Conservation (phyloP, 2,797 vertebrate genomes). For the Hippoglossus hippoglossus region DNA sequence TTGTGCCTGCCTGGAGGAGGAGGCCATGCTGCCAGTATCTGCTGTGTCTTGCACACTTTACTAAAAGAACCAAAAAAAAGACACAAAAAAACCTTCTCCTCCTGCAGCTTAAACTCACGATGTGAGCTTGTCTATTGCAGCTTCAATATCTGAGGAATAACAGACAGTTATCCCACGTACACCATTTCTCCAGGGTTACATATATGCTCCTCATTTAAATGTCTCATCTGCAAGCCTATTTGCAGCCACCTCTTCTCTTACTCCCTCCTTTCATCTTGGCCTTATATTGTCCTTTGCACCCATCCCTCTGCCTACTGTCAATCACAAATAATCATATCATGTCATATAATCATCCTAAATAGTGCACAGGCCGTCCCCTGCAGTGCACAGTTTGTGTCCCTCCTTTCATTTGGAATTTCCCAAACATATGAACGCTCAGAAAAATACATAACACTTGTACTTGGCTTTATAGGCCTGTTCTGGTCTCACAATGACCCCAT, state of each 20-base stretch:
- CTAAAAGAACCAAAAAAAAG: neutral
- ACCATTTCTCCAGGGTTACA: neutral
- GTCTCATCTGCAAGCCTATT: no score
- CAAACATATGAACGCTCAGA: slow-evolving; percentile 45
- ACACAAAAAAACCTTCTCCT: neutral
- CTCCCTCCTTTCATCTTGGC: neutral
- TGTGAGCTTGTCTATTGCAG: neutral
- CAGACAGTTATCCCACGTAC: neutral
- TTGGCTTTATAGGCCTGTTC: slow-evolving; percentile 29
- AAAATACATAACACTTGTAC: slow-evolving; percentile 46
- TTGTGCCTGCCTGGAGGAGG: slow-evolving; percentile 26
- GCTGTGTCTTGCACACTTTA: slow-evolving; percentile 9
- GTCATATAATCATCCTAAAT: slow-evolving; percentile 17
- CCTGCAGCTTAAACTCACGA: neutral
- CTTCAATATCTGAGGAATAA: neutral
- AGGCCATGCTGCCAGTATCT: slow-evolving; percentile 27
- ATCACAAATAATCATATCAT: slow-evolving; percentile 2
- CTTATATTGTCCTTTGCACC: neutral
- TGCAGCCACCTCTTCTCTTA: neutral
- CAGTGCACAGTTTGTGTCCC: slow-evolving; percentile 6
- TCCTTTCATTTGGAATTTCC: slow-evolving; percentile 41
- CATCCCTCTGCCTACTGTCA: neutral
- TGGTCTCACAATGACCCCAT: slow-evolving; percentile 55
- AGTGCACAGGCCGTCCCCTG: slow-evolving; percentile 3
- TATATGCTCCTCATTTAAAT: no score